Evolutionary conservation across 1,140 invertebrate species (phyloP).

Genomic region (Drosophila novamexicana): DNA sequence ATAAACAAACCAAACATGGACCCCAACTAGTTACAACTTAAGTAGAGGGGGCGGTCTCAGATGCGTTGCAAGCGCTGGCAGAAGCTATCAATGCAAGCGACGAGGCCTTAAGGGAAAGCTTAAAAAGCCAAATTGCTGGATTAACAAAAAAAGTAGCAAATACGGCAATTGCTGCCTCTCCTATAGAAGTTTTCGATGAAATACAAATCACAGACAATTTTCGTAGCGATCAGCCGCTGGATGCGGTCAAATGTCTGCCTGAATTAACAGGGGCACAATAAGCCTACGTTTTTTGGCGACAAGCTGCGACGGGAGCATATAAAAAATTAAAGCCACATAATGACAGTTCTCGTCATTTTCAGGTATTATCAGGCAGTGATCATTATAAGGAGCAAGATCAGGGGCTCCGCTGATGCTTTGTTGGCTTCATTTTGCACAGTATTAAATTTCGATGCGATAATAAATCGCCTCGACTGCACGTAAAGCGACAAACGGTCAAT

Average conservation of each 20-base stretch:
- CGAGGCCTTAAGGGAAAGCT: neutral
- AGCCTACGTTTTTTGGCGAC: conserved; percentile 44
- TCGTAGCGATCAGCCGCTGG: neutral
- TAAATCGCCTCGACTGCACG: too few relatives aligned
- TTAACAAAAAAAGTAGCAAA: neutral
- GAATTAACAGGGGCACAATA: neutral
- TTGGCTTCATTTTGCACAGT: conserved; percentile 22
- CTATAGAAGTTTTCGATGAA: neutral
- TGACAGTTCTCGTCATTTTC: neutral
- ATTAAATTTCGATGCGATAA: too few relatives aligned
- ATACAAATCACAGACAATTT: neutral
- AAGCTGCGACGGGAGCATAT: conserved; percentile 28
- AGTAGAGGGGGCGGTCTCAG: neutral
- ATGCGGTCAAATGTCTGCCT: neutral
- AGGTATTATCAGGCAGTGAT: conserved; percentile 35
- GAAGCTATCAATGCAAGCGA: neutral
- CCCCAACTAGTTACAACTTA: too few relatives aligned
- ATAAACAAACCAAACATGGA: neutral
- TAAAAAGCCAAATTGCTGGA: neutral
- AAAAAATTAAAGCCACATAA: conserved; percentile 18
- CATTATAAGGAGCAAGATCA: conserved; percentile 43
- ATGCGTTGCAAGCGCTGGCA: neutral
- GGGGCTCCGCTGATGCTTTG: conserved; percentile 26
- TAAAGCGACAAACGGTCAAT: neutral
- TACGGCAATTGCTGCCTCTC: neutral